A percentile compares a stretch with the other conserved stretches of the same genome.
Evolutionary conservation across 1,140 invertebrate species (phyloP).

Genomic region (Scaptomyza pallida): DNA sequence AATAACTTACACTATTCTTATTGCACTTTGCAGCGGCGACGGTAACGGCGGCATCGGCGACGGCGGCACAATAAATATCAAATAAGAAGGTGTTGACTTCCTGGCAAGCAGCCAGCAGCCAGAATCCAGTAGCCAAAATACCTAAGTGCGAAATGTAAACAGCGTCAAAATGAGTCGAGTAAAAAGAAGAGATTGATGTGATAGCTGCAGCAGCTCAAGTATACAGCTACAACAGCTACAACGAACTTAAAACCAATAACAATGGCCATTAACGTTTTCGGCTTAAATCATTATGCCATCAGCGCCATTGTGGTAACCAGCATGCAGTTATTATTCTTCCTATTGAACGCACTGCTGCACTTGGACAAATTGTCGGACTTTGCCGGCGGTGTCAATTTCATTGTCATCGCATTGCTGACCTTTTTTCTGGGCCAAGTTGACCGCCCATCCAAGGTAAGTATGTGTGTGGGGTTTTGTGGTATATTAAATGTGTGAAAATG

Average conservation of each 20-base stretch:
- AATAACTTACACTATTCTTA: constrained; percentile 67
- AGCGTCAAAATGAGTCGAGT: neutral
- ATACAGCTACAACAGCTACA: neutral
- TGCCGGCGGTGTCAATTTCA: constrained; percentile 95
- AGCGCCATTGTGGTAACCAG: constrained; percentile 94
- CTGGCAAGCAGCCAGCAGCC: neutral
- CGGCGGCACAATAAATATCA: constrained; percentile 55
- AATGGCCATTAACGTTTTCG: constrained; percentile 89
- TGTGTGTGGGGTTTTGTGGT: neutral
- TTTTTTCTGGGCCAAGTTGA: constrained; percentile 93
- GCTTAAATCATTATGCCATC: constrained; percentile 93
- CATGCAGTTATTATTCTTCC: constrained; percentile 95
- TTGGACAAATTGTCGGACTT: constrained; percentile 96
- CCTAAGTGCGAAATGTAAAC: constrained; percentile 7
- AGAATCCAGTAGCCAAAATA: neutral
- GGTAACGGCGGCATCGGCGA: too few relatives aligned
- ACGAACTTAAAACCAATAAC: neutral
- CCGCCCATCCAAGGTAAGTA: constrained; percentile 86
- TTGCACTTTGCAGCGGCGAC: constrained; percentile 63
- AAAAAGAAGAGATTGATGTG: neutral
- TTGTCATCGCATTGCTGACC: constrained; percentile 93
- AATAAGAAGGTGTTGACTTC: neutral
- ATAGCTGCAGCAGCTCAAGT: neutral
- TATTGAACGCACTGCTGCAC: constrained; percentile 92
- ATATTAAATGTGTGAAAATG: constrained; percentile 23